Evolutionary conservation across 2,797 vertebrate species (phyloP).

Genomic region (Dallia pectoralis): DNA sequence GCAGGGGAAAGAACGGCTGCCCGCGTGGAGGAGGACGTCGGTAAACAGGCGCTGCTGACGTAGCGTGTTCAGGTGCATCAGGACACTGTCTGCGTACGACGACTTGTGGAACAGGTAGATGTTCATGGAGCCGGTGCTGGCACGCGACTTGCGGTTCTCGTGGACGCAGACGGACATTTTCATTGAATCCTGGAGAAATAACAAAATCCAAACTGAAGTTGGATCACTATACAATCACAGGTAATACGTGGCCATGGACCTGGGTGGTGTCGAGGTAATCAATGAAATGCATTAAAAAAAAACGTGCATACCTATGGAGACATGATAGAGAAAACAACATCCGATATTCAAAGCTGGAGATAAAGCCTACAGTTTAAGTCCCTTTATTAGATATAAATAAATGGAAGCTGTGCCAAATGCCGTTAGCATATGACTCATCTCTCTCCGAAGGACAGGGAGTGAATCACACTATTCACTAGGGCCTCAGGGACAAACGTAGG

Average conservation of each 20-base stretch:
- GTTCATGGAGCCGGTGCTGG: conserved; percentile 96
- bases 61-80: conserved; percentile 92
- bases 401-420: neutral
- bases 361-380: neutral
- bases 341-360: conserved; percentile 1
- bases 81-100: conserved; percentile 95
- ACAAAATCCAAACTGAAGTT: conserved; percentile 14
- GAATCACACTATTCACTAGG: neutral
- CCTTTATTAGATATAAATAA: neutral
- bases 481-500: neutral
- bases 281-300: neutral
- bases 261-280: neutral
- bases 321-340: neutral
- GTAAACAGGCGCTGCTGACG: conserved; percentile 96
- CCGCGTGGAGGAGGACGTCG: conserved; percentile 93
- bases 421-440: conserved; percentile 10
- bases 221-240: neutral
- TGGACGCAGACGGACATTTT: conserved; percentile 99
- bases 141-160: conserved; percentile 96
- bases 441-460: neutral
- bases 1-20: conserved; percentile 93
- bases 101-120: conserved; percentile 99
- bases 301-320: neutral
- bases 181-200: conserved; percentile 83
- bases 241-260: neutral